Percentiles rank a stretch among this genome's conserved stretches.
Evolutionary conservation across 1,140 invertebrate genomes (phyloP).

Genomic region (Drosophila yakuba): DNA sequence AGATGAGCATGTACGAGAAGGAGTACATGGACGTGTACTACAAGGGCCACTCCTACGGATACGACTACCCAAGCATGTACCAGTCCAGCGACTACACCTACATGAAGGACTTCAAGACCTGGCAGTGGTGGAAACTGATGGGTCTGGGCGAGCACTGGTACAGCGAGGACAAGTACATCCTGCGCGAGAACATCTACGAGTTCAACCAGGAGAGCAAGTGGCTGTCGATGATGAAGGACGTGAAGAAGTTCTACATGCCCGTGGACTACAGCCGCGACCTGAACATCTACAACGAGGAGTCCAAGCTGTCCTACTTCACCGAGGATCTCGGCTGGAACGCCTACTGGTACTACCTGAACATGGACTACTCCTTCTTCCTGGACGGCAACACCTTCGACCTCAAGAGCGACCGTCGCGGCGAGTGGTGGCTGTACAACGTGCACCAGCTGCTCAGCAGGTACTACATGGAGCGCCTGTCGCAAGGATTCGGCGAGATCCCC

Average conservation of each 20-base stretch:
- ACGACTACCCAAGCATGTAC: constrained; percentile 27
- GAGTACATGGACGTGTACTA: constrained; percentile 86
- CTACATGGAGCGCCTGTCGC: constrained; percentile 88
- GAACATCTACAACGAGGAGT: constrained; percentile 5
- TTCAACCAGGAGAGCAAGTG: constrained; percentile 10
- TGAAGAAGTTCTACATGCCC: constrained; percentile 12
- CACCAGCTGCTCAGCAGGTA: constrained; percentile 86
- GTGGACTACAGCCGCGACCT: constrained; percentile 11
- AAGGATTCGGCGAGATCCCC: constrained; percentile 87
- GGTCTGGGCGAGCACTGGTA: constrained; percentile 18
- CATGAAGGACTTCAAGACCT: constrained; percentile 14
- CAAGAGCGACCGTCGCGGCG: constrained; percentile 4
- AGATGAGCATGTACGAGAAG: constrained; percentile 12
- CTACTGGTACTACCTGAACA: constrained; percentile 16
- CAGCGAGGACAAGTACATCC: constrained; percentile 9
- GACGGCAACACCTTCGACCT: constrained; percentile 9
- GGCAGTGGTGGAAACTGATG: constrained; percentile 15
- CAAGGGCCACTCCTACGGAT: constrained; percentile 86
- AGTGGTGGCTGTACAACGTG: constrained; percentile 14
- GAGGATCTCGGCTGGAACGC: constrained; percentile 11
- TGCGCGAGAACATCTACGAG: constrained; percentile 10
- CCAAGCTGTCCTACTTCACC: constrained; percentile 11
- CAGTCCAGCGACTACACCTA: constrained; percentile 34
- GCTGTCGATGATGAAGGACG: constrained; percentile 13
- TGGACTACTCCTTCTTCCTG: constrained; percentile 16